Base-by-base conservation (phyloP, 2,888 invertebrate species). In the Germaria angustata region DNA sequence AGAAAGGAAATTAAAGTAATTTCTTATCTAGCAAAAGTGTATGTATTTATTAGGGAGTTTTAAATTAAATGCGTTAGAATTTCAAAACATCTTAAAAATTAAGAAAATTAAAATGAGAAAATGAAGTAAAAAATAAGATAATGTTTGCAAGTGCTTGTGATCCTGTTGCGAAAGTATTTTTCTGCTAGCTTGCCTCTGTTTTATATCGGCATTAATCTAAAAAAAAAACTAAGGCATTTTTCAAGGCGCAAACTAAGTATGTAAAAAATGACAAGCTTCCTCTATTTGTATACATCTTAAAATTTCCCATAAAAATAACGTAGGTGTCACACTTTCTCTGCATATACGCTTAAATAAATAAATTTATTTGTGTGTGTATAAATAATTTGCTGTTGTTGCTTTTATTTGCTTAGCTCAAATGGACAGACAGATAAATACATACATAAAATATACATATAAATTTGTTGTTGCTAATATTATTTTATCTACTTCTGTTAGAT, bases 171-270 rank as follows among this genome's bases (percentile, higher is more conserved):
- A 55, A 46, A 44, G 46, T 63, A 28, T 63, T 24, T 11, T 41
- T 61, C 13, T 41, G 22, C 8, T 17, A 6, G 44, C 41, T 22
- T 22, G 53, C 41, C 17, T 22, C 34, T 34, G 22, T n/a, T 39
- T 28, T 32, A 20, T 34, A 49, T 41, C 68, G 28, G 66, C 46
- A 53, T 22, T 44, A 68, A 77, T 28, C 41, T 20, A 39, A 0
- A 11, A 68, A 68, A 44, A 49, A 36, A 36, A 55, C 28, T 20
- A 55, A 36, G 63, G 55, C 57, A 79, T 36, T 55, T 49, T 79
- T 79, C 49, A 71, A 79, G 71, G 78, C 79, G 79, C 79, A 72
- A 79, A 79, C 49, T 66, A 66, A 49, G 63, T 46, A 68, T 68
- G 68, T 68, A 9, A 34, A 34, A 34, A 34, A 55, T 6, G 1